Evolutionary conservation across 1,140 invertebrate species (phyloP).

Genomic region (Neocloeon triangulifer): DNA sequence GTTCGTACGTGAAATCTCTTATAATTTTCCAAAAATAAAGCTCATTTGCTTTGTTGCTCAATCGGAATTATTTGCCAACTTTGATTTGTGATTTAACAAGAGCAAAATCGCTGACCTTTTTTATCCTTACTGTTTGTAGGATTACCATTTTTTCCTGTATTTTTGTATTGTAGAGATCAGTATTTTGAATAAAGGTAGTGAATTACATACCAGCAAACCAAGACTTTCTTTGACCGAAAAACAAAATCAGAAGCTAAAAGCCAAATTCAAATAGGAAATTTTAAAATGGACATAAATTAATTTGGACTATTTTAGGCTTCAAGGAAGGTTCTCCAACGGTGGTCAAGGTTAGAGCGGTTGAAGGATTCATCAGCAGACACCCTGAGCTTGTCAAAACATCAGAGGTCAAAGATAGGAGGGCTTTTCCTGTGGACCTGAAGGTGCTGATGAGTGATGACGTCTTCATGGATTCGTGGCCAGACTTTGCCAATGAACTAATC

Average conservation of each 20-base stretch:
- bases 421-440: constrained; percentile 38
- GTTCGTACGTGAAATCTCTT: too few relatives aligned
- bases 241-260: background rate
- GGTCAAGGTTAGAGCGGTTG: constrained; percentile 24
- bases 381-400: constrained; percentile 24
- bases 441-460: constrained; percentile 29
- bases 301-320: constrained; percentile 22
- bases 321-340: constrained; percentile 19
- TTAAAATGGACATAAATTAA: constrained; percentile 7
- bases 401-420: constrained; percentile 34
- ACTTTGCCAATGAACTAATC: constrained; percentile 36
- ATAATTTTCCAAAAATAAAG: too few relatives aligned
- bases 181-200: background rate
- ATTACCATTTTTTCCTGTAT: too few relatives aligned
- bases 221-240: too few relatives aligned
- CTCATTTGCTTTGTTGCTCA: too few relatives aligned
- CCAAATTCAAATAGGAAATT: background rate
- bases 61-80: too few relatives aligned
- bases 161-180: too few relatives aligned
- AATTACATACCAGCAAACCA: background rate
- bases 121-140: constrained; percentile 1
- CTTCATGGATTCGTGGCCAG: constrained; percentile 30
- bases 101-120: too few relatives aligned
- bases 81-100: too few relatives aligned
- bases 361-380: constrained; percentile 27